Evolutionary conservation across 2,888 invertebrate genomes (phyloP).

Genomic region (Candidula unifasciata): DNA sequence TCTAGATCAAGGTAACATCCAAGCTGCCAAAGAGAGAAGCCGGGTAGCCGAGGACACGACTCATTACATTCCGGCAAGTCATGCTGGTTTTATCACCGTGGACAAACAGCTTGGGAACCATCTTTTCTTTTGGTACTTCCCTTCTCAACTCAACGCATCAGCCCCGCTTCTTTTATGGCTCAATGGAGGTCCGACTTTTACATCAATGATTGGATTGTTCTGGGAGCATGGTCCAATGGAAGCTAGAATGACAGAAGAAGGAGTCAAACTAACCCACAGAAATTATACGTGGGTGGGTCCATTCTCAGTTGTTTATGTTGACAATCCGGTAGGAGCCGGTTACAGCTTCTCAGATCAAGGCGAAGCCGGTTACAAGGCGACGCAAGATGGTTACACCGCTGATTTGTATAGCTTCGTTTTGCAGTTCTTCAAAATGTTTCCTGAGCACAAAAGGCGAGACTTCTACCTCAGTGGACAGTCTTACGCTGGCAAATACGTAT

Average conservation of each 20-base stretch:
- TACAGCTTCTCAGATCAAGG: slow-evolving; percentile 87
- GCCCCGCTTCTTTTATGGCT: slow-evolving; percentile 78
- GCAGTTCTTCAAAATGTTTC: slow-evolving; percentile 88
- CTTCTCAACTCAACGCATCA: slow-evolving; percentile 81
- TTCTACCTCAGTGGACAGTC: slow-evolving; percentile 95
- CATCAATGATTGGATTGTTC: slow-evolving; percentile 44
- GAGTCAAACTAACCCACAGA: neutral
- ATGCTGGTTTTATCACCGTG: slow-evolving; percentile 89
- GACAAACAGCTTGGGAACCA: slow-evolving; percentile 87
- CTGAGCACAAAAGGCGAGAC: slow-evolving; percentile 84
- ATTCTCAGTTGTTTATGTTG: slow-evolving; percentile 50
- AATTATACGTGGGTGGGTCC: slow-evolving; percentile 38
- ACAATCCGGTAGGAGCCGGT: slow-evolving; percentile 89
- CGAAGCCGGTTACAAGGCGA: neutral
- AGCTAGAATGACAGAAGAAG: neutral
- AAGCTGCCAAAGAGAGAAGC: slow-evolving; percentile 16
- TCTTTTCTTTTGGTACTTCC: slow-evolving; percentile 95
- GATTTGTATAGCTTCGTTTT: slow-evolving; percentile 31
- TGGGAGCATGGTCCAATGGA: slow-evolving; percentile 49
- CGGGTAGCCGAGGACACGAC: neutral
- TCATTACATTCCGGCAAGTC: slow-evolving; percentile 79
- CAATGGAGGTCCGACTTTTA: slow-evolving; percentile 78
- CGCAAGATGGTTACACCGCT: slow-evolving; percentile 24
- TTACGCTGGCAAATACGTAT: slow-evolving; percentile 86
- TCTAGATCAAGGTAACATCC: neutral